Base-by-base conservation (phyloP, 2,888 invertebrate genomes). In the Norana najaformis region DNA sequence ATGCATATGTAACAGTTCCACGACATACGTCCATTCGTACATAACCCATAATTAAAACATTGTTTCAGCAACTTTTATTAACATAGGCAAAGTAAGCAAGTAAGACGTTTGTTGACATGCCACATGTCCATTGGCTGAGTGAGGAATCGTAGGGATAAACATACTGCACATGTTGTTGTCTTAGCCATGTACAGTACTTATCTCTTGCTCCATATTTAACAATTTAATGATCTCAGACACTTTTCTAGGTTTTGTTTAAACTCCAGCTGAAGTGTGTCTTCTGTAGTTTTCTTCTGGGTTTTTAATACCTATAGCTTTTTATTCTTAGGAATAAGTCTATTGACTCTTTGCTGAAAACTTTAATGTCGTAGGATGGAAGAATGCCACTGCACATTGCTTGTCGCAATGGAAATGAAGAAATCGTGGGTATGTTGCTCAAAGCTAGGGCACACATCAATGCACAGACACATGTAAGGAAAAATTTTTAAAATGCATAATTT, bases 331-430 rank as follows among this genome's bases (percentile, higher is more conserved):
- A 39, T 13, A 47, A 8, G 20, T 2, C 23, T 47, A 23, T 47
- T 47, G 13, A n/a, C 69, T 16, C 1, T 69, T 69, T 69, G 69
- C 69, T 69, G 2, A 85, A 85, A 37, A n/a, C 23, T 85, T 85
- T 36, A 30, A 69, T 69, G n/a, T 37, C 11, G 36, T 37, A 85
- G 85, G 85, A 85, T 37, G 85, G 85, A 36, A 85, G 85, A 37
- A 85, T 85, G 85, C 85, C 85, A 30, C 23, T 85, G 85, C 85
- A 85, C 23, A 85, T 85, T 85, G 85, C 85, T 35, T 85, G 85
- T 85, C 85, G 85, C 35, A 85, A 85, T 85, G 85, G 85, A 36
- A 85, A 85, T 36, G 85, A 85, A 85, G 85, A 85, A 37, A 85
- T 85, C 23, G 85, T 85, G 35, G 85, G 36, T 35, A 85, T 85